Evolutionary conservation across 2,888 invertebrate genomes (phyloP).

Genomic region (Drosophila algonquin): DNA sequence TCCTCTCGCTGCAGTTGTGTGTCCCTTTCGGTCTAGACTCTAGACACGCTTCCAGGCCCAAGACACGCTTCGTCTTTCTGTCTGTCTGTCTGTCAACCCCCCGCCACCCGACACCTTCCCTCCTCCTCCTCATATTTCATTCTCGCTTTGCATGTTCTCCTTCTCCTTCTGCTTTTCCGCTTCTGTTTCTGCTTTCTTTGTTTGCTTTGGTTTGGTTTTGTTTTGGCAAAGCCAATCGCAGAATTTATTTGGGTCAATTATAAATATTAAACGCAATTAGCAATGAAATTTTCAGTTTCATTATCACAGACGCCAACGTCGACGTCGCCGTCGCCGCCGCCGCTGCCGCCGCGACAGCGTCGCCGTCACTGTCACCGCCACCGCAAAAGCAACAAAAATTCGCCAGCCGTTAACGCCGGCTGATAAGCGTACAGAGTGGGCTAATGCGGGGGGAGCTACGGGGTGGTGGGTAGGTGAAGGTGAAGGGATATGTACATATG

Average conservation of each 20-base stretch:
- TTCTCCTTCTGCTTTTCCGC: slow-evolving; percentile 11
- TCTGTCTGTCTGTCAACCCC: neutral
- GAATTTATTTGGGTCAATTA: slow-evolving; percentile 76
- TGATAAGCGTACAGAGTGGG: slow-evolving; percentile 14
- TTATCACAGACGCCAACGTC: slow-evolving; percentile 59
- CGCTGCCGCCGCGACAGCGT: slow-evolving; percentile 21
- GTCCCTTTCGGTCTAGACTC: neutral
- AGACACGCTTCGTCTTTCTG: neutral
- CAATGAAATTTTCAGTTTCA: slow-evolving; percentile 80
- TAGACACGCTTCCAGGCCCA: neutral
- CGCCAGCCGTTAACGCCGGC: slow-evolving; percentile 16
- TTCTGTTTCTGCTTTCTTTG: slow-evolving; percentile 25
- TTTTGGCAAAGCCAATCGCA: slow-evolving; percentile 67
- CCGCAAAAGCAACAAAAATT: slow-evolving; percentile 36
- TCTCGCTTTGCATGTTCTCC: slow-evolving; percentile 29
- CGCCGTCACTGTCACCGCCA: slow-evolving; percentile 28
- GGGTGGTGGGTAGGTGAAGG: neutral
- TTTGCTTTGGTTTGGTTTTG: slow-evolving; percentile 41
- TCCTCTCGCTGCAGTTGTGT: neutral
- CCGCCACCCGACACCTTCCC: neutral
- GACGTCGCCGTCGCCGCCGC: slow-evolving; percentile 29
- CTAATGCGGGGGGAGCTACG: too few relatives aligned
- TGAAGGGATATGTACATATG: neutral
- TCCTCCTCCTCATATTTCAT: neutral
- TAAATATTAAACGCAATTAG: slow-evolving; percentile 78